These are phyloP conservation scores for cat (Felis catus) DNA, from an alignment of 2,113 vertebrate species.

Conservation along the genomic window DNA sequence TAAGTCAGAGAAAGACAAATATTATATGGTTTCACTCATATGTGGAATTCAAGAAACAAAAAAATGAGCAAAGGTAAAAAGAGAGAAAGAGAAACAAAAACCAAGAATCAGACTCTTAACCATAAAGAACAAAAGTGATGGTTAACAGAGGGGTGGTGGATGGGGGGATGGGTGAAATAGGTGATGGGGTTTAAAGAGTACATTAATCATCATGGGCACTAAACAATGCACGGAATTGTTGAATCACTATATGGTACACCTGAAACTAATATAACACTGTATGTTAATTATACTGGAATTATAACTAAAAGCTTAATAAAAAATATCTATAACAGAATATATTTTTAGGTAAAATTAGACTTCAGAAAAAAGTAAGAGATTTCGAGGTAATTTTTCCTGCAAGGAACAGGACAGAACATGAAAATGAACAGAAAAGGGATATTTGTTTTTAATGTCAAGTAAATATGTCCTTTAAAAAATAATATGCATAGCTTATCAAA, in stretches of 20 bases:
- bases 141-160: neutral
- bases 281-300: neutral
- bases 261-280: neutral
- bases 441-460: neutral
- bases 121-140: neutral
- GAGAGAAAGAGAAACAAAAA: neutral
- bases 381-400: neutral
- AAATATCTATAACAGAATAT: neutral
- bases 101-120: neutral
- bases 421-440: neutral
- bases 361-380: neutral
- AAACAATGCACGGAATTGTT: neutral
- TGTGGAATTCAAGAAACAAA: neutral
- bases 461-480: neutral
- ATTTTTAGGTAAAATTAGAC: conserved; percentile 21
- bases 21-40: neutral
- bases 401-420: neutral
- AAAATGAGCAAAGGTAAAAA: neutral
- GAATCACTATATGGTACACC: neutral
- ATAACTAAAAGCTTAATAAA: neutral
- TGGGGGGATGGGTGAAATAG: neutral
- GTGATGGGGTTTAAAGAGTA: neutral
- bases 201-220: neutral
- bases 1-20: neutral
- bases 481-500: neutral